A percentile compares a stretch with the other conserved stretches of the same genome.
These are phyloP conservation scores for Acanthochromis polyacanthus DNA, from an alignment of 2,113 vertebrate species.

Conservation along the genomic window DNA sequence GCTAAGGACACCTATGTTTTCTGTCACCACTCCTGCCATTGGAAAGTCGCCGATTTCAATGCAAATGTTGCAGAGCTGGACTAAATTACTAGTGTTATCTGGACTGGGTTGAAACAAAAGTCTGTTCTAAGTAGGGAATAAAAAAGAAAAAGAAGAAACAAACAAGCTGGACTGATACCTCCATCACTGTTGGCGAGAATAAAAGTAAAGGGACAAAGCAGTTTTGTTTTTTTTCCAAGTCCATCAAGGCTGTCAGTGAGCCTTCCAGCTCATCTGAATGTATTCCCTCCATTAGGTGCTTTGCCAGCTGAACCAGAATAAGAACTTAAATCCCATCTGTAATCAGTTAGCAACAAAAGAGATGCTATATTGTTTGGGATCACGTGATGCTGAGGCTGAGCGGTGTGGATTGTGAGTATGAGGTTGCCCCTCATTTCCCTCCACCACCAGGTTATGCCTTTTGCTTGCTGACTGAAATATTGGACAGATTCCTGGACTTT, in stretches of 20 bases:
- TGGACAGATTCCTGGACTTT: constrained; percentile 52
- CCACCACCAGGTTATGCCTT: constrained; percentile 56
- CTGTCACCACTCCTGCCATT: constrained; percentile 24
- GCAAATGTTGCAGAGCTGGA: constrained; percentile 40
- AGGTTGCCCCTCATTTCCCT: constrained; percentile 44
- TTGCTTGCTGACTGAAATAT: constrained; percentile 61
- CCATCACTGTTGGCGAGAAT: constrained; percentile 19
- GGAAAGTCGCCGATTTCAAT: constrained; percentile 23
- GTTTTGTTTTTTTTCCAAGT: constrained; percentile 18
- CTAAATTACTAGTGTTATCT: constrained; percentile 32
- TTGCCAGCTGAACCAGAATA: constrained; percentile 66
- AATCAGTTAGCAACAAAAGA: constrained; percentile 64
- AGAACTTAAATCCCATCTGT: constrained; percentile 61
- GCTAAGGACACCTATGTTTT: constrained; percentile 35
- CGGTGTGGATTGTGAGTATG: constrained; percentile 43
- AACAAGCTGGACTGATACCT: constrained; percentile 37
- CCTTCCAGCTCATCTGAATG: constrained; percentile 47
- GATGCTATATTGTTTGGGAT: constrained; percentile 50
- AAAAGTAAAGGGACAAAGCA: constrained; percentile 37
- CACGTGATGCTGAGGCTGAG: constrained; percentile 42
- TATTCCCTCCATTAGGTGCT: constrained; percentile 47
- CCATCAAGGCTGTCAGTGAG: constrained; percentile 43
- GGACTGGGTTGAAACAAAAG: constrained; percentile 42
- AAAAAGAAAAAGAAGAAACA: neutral
- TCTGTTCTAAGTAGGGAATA: constrained; percentile 15